A percentile compares a stretch with the other conserved stretches of the same genome.
Conservation (phyloP, 2,888 invertebrate species). For the Nomada fucata region DNA sequence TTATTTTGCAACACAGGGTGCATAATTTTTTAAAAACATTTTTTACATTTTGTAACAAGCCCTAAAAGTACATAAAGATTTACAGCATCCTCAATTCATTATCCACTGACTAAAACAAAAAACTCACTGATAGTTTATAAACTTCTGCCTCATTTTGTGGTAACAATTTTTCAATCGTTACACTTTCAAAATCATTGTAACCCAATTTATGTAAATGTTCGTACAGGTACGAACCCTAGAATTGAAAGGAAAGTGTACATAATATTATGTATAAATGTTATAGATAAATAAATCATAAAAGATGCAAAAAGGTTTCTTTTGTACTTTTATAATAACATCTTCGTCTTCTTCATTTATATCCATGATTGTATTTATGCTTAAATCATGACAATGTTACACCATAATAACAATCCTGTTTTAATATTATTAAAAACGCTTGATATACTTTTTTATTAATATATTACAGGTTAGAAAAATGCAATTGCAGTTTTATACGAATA, state of each 20-base stretch:
- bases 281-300: background rate
- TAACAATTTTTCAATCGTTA: constrained; percentile 47
- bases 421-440: constrained; percentile 6
- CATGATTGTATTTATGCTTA: constrained; percentile 38
- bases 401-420: background rate
- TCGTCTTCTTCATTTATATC: constrained; percentile 73
- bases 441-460: background rate
- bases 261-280: constrained; percentile 14
- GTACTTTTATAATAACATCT: constrained; percentile 78
- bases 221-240: constrained; percentile 79
- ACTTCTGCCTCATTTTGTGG: background rate
- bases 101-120: background rate
- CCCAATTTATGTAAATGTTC: constrained; percentile 76
- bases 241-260: constrained; percentile 5
- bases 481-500: background rate
- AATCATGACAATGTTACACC: background rate
- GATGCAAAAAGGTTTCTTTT: background rate
- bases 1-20: constrained; percentile 44
- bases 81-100: constrained; percentile 1
- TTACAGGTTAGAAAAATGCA: background rate
- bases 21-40: constrained; percentile 39
- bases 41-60: constrained; percentile 26
- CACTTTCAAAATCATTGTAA: constrained; percentile 77
- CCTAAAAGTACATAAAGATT: constrained; percentile 48
- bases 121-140: constrained; percentile 31